These are phyloP conservation scores for Hyposmocoma kahamanoa DNA, from an alignment of 1,140 invertebrate species.

Conservation along the genomic window DNA sequence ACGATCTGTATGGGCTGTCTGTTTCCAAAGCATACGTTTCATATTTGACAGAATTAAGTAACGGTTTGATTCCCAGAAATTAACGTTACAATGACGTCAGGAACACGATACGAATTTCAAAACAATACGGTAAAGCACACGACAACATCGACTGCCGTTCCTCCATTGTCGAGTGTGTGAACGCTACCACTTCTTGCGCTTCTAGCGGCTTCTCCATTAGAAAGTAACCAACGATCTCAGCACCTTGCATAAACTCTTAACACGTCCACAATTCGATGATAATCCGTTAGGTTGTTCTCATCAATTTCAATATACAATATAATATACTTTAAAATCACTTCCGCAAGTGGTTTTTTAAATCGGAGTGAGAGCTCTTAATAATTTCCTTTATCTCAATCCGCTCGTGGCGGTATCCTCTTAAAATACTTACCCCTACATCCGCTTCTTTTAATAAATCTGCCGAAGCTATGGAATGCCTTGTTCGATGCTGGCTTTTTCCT, in stretches of 20 bases:
- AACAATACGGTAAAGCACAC: conserved; percentile 59
- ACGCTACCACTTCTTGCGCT: conserved; percentile 30
- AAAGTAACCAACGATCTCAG: conserved; percentile 53
- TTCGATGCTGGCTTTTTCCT: conserved; percentile 51
- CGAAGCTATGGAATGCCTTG: conserved; percentile 64
- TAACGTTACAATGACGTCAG: conserved; percentile 55
- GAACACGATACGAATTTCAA: conserved; percentile 41
- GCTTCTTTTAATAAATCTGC: conserved; percentile 72
- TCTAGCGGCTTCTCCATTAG: conserved; percentile 46
- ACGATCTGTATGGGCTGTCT: conserved; percentile 23
- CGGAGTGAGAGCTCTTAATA: conserved; percentile 57
- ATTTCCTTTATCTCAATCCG: conserved; percentile 71
- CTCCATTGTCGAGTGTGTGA: conserved; percentile 53
- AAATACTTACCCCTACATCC: conserved; percentile 72
- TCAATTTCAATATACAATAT: too few relatives aligned
- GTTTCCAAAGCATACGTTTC: background rate
- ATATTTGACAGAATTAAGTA: conserved; percentile 10
- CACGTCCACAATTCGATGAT: conserved; percentile 28
- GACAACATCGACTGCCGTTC: conserved; percentile 26
- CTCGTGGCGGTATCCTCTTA: conserved; percentile 65
- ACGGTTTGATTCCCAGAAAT: conserved; percentile 37
- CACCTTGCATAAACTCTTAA: conserved; percentile 29
- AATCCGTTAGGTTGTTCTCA: too few relatives aligned
- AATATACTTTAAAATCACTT: too few relatives aligned
- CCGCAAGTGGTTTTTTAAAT: conserved; percentile 53